phyloP scores from a whole-genome alignment of 2,797 vertebrate species.

The Merluccius polli region DNA sequence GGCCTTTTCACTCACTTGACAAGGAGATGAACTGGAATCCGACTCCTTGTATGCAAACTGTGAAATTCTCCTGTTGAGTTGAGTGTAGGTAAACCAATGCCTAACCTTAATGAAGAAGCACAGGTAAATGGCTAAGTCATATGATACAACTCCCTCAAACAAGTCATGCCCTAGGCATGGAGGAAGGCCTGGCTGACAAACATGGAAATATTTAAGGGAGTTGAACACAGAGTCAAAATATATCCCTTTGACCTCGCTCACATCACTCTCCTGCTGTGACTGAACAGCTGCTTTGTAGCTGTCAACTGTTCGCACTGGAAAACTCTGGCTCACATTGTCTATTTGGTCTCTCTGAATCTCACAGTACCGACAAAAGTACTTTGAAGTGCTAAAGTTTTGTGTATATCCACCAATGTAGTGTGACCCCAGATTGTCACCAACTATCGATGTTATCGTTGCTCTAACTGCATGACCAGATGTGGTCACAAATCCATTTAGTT shows the following conservation, averaged over 20 bases:
- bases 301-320: conserved; percentile 9
- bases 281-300: conserved; percentile 12
- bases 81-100: background rate
- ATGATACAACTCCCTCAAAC: background rate
- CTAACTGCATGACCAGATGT: conserved; percentile 21
- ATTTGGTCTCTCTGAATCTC: conserved; percentile 18
- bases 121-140: conserved; percentile 11
- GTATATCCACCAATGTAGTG: conserved; percentile 24
- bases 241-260: background rate
- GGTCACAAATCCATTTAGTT: conserved; percentile 10
- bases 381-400: conserved; percentile 29
- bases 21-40: background rate
- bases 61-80: background rate
- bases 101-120: conserved; percentile 2
- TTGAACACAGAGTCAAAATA: conserved; percentile 12
- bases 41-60: conserved; percentile 5
- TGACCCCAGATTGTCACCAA: conserved; percentile 30
- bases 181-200: conserved; percentile 17
- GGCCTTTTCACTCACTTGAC: background rate
- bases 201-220: conserved; percentile 1
- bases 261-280: conserved; percentile 1
- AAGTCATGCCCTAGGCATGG: conserved; percentile 9
- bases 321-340: conserved; percentile 16
- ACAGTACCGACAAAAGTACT: conserved; percentile 26
- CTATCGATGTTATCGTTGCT: conserved; percentile 23